Evolutionary conservation across 2,113 vertebrate genomes (phyloP).

Genomic region (Asarcornis scutulata): DNA sequence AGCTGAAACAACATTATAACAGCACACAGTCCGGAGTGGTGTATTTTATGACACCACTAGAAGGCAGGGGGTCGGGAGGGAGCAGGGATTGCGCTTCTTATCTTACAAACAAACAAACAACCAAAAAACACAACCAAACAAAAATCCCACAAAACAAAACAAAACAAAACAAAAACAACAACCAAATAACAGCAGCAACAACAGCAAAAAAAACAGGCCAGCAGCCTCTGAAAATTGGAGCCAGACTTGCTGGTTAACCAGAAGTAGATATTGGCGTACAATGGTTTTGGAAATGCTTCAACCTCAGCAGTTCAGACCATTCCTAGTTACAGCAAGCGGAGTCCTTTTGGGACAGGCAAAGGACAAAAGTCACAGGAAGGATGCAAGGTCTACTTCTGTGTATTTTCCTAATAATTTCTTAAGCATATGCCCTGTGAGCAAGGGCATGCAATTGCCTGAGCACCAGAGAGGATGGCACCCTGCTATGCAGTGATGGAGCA

Average conservation of each 20-base stretch:
- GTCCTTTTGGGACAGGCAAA: not conserved
- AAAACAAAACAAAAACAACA: no score
- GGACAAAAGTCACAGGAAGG: not conserved
- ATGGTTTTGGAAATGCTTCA: not conserved
- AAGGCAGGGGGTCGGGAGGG: not conserved
- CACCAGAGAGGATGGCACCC: not conserved
- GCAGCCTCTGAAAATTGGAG: not conserved
- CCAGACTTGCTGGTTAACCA: not conserved
- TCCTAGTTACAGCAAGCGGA: not conserved
- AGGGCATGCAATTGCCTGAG: not conserved
- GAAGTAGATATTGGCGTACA: not conserved
- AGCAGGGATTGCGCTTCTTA: not conserved
- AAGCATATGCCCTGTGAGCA: not conserved
- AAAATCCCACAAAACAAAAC: no score
- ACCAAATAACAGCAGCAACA: not conserved
- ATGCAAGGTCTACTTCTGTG: not conserved
- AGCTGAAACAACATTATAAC: slow-evolving; percentile 43
- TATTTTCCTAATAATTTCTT: not conserved
- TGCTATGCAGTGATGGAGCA: not conserved
- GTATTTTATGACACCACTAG: slow-evolving; percentile 2
- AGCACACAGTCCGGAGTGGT: not conserved
- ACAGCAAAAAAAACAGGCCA: not conserved
- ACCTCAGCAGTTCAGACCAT: not conserved
- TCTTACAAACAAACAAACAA: not conserved
- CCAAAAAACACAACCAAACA: no score